Percentiles rank a stretch among this genome's conserved stretches.
phyloP scores from a whole-genome alignment of 1,140 invertebrate genomes.

The Trialeurodes vaporariorum region DNA sequence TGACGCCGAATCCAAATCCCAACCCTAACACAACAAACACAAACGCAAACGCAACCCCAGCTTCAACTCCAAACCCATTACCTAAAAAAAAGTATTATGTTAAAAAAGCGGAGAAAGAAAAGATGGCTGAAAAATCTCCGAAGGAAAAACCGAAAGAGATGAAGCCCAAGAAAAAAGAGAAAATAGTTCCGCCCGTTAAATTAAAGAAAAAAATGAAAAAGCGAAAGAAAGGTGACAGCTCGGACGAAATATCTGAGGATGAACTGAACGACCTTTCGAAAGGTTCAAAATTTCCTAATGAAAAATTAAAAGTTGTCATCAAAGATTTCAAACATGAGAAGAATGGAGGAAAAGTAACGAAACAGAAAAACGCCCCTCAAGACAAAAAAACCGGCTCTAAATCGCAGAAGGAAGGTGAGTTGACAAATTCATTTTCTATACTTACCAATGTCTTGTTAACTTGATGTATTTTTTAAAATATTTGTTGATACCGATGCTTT shows the following conservation, averaged over 20 bases:
- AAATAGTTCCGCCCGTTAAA: conserved; percentile 3
- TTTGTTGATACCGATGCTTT: too few species aligned
- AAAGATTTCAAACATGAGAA: conserved; percentile 11
- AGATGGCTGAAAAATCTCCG: neutral
- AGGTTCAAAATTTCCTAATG: conserved; percentile 10
- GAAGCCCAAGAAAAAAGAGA: neutral
- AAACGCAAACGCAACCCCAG: too few species aligned
- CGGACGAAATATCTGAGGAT: neutral
- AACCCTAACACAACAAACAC: too few species aligned
- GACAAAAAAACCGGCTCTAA: conserved; percentile 5
- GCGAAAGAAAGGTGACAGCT: neutral
- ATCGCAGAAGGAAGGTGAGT: neutral
- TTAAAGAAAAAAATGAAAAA: conserved; percentile 11
- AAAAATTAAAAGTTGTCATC: conserved; percentile 1
- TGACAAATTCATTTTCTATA: too few species aligned
- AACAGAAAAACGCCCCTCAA: conserved; percentile 15
- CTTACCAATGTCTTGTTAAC: too few species aligned
- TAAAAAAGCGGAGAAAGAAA: neutral
- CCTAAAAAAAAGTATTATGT: neutral
- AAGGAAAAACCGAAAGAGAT: neutral
- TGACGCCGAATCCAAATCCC: neutral
- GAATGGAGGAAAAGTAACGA: conserved; percentile 10
- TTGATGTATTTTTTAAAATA: too few species aligned
- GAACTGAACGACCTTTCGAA: neutral
- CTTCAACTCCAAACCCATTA: too few species aligned